Base-by-base conservation (phyloP, 2,797 vertebrate genomes). In the Takifugu ocellatus region DNA sequence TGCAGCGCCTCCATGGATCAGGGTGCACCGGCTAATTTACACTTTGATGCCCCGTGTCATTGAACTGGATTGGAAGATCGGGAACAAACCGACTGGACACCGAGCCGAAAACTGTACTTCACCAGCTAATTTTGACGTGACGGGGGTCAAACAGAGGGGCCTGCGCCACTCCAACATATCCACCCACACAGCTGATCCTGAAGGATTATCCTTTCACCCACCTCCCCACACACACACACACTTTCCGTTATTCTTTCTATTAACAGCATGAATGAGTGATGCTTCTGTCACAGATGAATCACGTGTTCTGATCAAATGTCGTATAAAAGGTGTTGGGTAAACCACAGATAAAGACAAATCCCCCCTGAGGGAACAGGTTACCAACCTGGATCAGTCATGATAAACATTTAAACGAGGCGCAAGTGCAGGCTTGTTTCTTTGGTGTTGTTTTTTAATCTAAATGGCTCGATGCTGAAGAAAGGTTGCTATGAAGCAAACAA, bases 121-220 rank as follows among this genome's bases (percentile, higher is more conserved):
- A 14, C 8, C 36, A 11, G 36, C 36, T 14, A 3, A 14, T 12
- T 12, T 4, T 14, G 36, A 39, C 3, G 36, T 14, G 33, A 33
- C 9, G 44, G 47, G 52, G 15, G 46, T 53, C 27, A 10, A 33
- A 52, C 50, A 63, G 45, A 25, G 54, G 56, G 72, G 43, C 62
- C 53, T 21, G 36, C 24, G 71, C 75, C 84, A 83, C 72, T 86
- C 83, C 84, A 76, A 86, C 84, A 79, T 73, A 78, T 84, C 86
- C 85, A 68, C 87, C 87, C 84, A 89, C 88, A 87, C 84, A 89
- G 84, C 84, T 89, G 89, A 91, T 88, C 77, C 75, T 84, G 74
- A 83, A 81, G 83, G 87, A 89, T 88, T 76, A 87, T 74, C 77
- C 66, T 81, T 54, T 66, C 59, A 66, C 55, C 16, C 10, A 14